Base-by-base conservation (phyloP, 2,888 invertebrate genomes). In the Xylota sylvarum region DNA sequence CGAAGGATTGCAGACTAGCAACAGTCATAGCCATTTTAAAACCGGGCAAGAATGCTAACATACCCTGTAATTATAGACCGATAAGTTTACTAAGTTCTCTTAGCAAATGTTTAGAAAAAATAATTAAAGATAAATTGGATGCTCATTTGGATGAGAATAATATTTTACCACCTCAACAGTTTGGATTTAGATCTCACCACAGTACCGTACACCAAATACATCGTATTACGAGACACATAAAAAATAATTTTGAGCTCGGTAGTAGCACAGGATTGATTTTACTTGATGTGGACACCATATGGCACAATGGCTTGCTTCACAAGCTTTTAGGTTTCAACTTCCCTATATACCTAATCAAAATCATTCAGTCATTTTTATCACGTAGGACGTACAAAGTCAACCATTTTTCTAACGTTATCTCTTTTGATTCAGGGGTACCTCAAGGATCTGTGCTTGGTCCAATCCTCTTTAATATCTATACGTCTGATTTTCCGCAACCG, bases 261-360 rank as follows among this genome's bases (percentile, higher is more conserved):
- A 69, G 89, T 46, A 64, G 73, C 12, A 89, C 89, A 4, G 89
- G 87, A 1, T 84, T 89, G 5, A 73, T 89, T 4, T 80, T 90
- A 5, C 77, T 92, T 0, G 91, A 92, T 62, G 81, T 91, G 76
- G 89, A 91, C 81, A 88, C 88, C 12, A 90, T 91, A 3, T 91
- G 90, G 90, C 90, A 90, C 50, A 69, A 88, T 2, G 90, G 89
- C 4, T 88, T 90, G 0, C 27, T 69, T 2, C 55, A 69, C 10
- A 69, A 69, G 10, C 6, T 55, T 3, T n/a, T 69, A 0, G 2
- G 27, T 89, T 6, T 48, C 27, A 60, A 88, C 14, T 70, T 89
- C 37, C 89, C 89, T 58, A 27, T 35, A n/a, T 56, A 88, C 35
- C 67, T 88, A 30, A 83, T 89, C 0, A 82, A 88, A 80, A 74